Evolutionary conservation across 2,888 invertebrate species (phyloP), one percentile per base, ranked within the genome.

Genomic region (Nesidiocoris tenuis): DNA sequence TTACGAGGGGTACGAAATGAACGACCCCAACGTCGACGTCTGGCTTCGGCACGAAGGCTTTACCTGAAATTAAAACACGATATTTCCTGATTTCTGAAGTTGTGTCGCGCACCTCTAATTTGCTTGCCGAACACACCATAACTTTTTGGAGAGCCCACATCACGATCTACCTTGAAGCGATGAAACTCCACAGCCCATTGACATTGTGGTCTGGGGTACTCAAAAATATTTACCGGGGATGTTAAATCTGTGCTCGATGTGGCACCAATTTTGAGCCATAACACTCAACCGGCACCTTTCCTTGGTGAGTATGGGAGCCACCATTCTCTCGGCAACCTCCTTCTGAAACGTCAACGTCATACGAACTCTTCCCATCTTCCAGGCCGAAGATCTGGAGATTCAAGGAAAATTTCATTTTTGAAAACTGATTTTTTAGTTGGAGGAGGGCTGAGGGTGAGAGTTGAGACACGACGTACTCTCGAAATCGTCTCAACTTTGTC

Each of bases 21-120:
- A 99, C 96, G 0, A 98, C 94, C 17, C 95, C 96, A 0, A 98
- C 98, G 86, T 99, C 96, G 2, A 99, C 98, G 78, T 98, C 90
- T 0, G 99, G 98, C 82, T 92, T 90, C 0, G 99, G 99, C 25
- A 97, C 87, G 85, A 99, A 99, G 0, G 94, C 92, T 80, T 85
- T 86, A 0, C 88, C 89, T 88, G 68, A 22, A 75, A 77, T 59
- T 12, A 1, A 55, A 66, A 23, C 24, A 39, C n/a, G n/a, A n/a
- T n/a, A n/a, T n/a, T n/a, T n/a, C n/a, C n/a, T n/a, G n/a, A n/a
- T n/a, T n/a, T n/a, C n/a, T n/a, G n/a, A n/a, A n/a, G n/a, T n/a
- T n/a, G n/a, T n/a, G n/a, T n/a, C n/a, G n/a, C n/a, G n/a, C n/a
- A n/a, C n/a, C n/a, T n/a, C n/a, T n/a, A n/a, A n/a, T n/a, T n/a